Evolutionary conservation across 2,888 invertebrate genomes (phyloP).

Genomic region (Onchidella celtica): DNA sequence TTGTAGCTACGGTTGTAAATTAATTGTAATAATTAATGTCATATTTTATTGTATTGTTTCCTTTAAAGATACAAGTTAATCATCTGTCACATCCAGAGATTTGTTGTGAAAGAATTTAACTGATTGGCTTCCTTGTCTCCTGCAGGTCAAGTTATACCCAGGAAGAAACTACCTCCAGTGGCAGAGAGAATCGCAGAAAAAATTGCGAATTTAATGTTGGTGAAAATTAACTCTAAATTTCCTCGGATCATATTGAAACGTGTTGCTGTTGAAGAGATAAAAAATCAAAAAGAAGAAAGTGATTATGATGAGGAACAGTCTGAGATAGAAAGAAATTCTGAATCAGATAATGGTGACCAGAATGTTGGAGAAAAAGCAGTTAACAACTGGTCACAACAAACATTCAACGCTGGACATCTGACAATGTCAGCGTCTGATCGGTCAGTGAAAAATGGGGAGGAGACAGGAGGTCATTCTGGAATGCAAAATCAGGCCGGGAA

Average conservation of each 20-base stretch:
- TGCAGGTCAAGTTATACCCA: conserved; percentile 18
- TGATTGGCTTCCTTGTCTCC: too few relatives aligned
- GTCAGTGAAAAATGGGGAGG: conserved; percentile 28
- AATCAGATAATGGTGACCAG: neutral
- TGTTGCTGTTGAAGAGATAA: neutral
- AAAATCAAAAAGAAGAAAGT: too few relatives aligned
- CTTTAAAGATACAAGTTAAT: too few relatives aligned
- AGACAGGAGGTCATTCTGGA: neutral
- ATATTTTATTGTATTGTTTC: too few relatives aligned
- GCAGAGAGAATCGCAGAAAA: conserved; percentile 47
- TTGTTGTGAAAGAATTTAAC: too few relatives aligned
- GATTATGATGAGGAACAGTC: neutral
- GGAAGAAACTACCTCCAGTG: conserved; percentile 31
- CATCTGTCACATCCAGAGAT: too few relatives aligned
- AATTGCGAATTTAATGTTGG: conserved; percentile 38
- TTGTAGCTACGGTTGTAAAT: too few relatives aligned
- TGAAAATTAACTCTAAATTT: conserved; percentile 42
- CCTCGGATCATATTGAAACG: conserved; percentile 32
- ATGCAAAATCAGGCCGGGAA: too few relatives aligned
- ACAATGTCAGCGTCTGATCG: conserved; percentile 16
- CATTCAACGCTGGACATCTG: neutral
- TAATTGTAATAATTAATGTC: too few relatives aligned
- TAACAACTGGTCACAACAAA: neutral
- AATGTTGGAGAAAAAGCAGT: neutral
- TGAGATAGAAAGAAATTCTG: neutral